These are phyloP conservation scores for Megaustenia siamemsis DNA, from an alignment of 2,888 invertebrate genomes.

Conservation along the genomic window DNA sequence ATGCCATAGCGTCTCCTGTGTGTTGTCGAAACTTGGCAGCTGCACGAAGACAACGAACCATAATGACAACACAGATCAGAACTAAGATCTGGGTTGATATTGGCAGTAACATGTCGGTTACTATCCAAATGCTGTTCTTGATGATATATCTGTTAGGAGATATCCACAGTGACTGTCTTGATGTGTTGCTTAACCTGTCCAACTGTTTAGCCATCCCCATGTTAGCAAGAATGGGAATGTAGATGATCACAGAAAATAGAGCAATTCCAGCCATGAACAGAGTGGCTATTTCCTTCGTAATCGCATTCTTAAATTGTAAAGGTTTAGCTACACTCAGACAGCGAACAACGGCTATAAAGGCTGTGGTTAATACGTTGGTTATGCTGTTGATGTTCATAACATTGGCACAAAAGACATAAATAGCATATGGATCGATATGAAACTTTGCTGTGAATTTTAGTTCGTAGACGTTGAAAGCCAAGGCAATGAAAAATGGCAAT, in stretches of 20 bases:
- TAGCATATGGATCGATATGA: background rate
- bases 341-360: conserved; percentile 26
- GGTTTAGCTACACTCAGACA: conserved; percentile 32
- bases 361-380: background rate
- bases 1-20: too few species aligned
- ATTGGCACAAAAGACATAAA: background rate
- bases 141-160: background rate
- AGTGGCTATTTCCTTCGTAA: background rate
- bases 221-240: background rate
- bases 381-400: background rate
- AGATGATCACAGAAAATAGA: background rate
- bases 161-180: background rate
- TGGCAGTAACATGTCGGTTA: conserved; percentile 7
- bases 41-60: background rate
- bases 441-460: too few species aligned
- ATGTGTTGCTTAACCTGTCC: background rate
- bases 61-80: conserved; percentile 23
- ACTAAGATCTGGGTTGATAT: background rate
- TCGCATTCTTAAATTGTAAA: conserved; percentile 23
- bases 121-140: background rate
- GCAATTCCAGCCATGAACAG: background rate
- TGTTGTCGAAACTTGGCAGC: conserved; percentile 14
- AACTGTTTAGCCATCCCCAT: background rate
- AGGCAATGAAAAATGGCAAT: background rate
- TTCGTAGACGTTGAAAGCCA: background rate